Base-by-base conservation (phyloP, 2,797 vertebrate species). In the Leuciscus waleckii region DNA sequence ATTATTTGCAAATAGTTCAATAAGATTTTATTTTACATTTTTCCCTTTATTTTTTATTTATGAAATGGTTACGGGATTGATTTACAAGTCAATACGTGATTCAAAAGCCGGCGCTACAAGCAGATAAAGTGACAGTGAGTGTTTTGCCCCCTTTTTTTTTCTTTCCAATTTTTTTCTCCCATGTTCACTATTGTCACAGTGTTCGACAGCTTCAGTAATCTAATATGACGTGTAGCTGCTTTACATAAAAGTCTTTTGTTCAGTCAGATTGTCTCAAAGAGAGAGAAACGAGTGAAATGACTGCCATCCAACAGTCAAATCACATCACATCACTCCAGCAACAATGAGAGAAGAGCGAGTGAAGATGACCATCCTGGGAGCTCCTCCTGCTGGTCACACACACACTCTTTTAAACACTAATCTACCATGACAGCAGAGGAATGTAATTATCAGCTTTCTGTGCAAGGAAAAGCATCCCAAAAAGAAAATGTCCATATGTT, bases 261-360 rank as follows among this genome's bases (percentile, higher is more conserved):
- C 32, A 37, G 9, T 85, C 29, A 46, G 11, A 21, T 23, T 46
- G 5, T 61, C 11, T 70, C 5, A 49, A 35, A 46, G 39, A 63
- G 23, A 80, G 7, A 69, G 39, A 41, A 63, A 32, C 46, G 35
- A 79, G 69, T 54, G 41, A 46, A 51, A 14, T 67, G 39, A 61
- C 37, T 76, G 77, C 39, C 84, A 79, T 83, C 79, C 17, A 81
- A 23, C 81, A 68, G 70, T 83, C 81, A 46, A 49, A 77, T 85
- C 77, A 32, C 54, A 63, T 88, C 77, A 43, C 29, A 65, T 88
- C 73, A 43, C 23, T 39, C 41, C 46, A 23, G 41, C 19, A 68
- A 77, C 76, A 58, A 37, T 4, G n/a, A 51, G 79, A 86, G 68
- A 46, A 58, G 35, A 67, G 61, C 8, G 26, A 75, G 68, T 63